Base-by-base conservation (phyloP, 2,888 invertebrate species). In the Apocheima hispidaria region DNA sequence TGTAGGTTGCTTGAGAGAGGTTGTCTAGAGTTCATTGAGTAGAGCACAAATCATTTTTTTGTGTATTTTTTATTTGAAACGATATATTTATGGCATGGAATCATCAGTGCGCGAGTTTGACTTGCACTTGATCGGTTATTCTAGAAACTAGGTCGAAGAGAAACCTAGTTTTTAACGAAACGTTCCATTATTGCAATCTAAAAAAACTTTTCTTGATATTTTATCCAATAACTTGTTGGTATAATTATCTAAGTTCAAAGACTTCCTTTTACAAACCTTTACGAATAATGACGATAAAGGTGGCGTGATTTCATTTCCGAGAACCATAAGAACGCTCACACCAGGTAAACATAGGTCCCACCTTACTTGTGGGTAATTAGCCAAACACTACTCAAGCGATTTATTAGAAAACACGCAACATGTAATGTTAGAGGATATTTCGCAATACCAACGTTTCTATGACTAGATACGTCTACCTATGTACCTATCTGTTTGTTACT, bases 241-340 rank as follows among this genome's bases (percentile, higher is more conserved):
- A 38, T 38, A n/a, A 40, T 40, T 20, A 40, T 12, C 36, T 12
- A 23, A 43, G 43, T 43, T 26, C 43, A 26, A 38, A 38, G 30
- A 30, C 30, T 46, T 44, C 43, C 9, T 44, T n/a, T 21, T 12
- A 12, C 30, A n/a, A 35, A 33, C 26, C 14, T 53, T 44, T 53
- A 36, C 23, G 23, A 18, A 46, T 14, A 28, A 38, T 16, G 20
- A 30, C 44, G 51, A 51, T 60, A 60, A 54, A 38, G 53, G 54
- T 74, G 68, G 72, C 73, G 69, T 66, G 71, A 69, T 70, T 66
- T 35, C 1, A 55, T 36, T 75, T 75, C 73, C 46, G 3, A 66
- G 74, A 74, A 77, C 38, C n/a, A 28, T n/a, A 9, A 46, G 58
- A 38, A 43, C 55, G 60, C 48, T n/a, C 44, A 56, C 12, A 7